phyloP scores from a whole-genome alignment of 2,797 vertebrate genomes.

The Glossophaga mutica region DNA sequence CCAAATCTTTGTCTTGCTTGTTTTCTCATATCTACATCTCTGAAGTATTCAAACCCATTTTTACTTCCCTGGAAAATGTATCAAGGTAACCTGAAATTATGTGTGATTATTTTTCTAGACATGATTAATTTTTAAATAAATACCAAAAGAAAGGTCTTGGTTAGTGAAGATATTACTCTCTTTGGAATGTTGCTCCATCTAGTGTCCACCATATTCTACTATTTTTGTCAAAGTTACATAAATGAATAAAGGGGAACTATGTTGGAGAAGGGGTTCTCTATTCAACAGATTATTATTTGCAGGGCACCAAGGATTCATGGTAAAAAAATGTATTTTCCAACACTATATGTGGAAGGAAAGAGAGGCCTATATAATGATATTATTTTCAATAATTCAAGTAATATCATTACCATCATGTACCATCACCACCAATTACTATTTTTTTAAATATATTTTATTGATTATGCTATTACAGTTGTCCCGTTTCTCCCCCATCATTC shows the following conservation, averaged over 20 bases:
- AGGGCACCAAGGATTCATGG: not conserved
- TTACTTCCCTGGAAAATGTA: not conserved
- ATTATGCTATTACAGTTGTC: no score
- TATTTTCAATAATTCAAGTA: not conserved
- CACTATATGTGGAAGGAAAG: not conserved
- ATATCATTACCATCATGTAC: not conserved
- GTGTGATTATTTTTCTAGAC: not conserved
- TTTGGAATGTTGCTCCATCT: conserved; percentile 31
- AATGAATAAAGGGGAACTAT: not conserved
- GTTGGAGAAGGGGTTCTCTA: not conserved
- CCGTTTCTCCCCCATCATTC: no score
- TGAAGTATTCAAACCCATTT: not conserved
- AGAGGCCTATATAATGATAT: not conserved
- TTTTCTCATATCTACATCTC: not conserved
- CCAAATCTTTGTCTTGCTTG: not conserved
- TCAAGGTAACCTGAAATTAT: not conserved
- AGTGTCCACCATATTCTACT: not conserved
- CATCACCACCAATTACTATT: not conserved
- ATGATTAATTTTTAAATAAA: not conserved
- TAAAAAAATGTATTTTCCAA: not conserved
- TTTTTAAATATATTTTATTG: no score
- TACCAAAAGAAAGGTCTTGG: not conserved
- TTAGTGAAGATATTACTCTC: not conserved
- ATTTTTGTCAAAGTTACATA: conserved; percentile 13
- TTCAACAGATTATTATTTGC: not conserved